Percentiles rank a stretch among this genome's conserved stretches.
Conservation (phyloP, 2,113 vertebrate genomes). For the Lepisosteus oculatus region DNA sequence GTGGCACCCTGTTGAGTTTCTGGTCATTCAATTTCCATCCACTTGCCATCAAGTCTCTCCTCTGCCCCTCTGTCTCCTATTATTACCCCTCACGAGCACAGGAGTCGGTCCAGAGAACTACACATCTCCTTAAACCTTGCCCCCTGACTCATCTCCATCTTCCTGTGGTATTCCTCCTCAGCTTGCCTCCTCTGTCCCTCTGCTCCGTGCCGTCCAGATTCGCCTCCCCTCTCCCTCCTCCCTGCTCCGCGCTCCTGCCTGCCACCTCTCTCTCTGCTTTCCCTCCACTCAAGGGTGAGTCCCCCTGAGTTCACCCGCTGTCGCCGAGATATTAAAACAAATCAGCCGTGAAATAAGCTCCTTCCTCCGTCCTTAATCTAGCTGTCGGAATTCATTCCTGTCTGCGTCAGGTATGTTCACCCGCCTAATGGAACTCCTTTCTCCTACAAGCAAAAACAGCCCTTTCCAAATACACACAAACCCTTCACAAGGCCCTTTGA, state of each 20-base stretch:
- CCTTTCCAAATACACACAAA: conserved; percentile 6
- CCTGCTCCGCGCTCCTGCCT: neutral
- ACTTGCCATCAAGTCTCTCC: conserved; percentile 5
- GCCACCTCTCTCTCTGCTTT: conserved; percentile 7
- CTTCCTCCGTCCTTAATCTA: conserved; percentile 56
- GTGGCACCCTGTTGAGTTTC: too few species aligned
- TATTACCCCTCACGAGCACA: neutral
- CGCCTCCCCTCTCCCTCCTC: conserved; percentile 5
- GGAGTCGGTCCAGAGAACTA: too few species aligned
- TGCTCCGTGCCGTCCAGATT: conserved; percentile 7
- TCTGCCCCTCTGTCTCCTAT: conserved; percentile 2
- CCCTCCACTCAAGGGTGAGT: conserved; percentile 20
- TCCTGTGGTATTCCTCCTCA: conserved; percentile 1
- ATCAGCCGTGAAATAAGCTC: conserved; percentile 75
- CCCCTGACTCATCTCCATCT: neutral
- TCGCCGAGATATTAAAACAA: conserved; percentile 65
- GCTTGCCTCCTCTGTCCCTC: conserved; percentile 5
- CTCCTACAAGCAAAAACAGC: conserved; percentile 12
- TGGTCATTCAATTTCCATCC: neutral
- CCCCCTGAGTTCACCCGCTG: conserved; percentile 39
- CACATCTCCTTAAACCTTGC: neutral
- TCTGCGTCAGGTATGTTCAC: conserved; percentile 45
- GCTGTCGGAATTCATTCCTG: conserved; percentile 51
- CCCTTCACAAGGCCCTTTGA: neutral
- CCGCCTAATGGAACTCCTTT: conserved; percentile 24